Evolutionary conservation across 1,140 invertebrate genomes (phyloP).

Genomic region (Temnothorax nylanderi): DNA sequence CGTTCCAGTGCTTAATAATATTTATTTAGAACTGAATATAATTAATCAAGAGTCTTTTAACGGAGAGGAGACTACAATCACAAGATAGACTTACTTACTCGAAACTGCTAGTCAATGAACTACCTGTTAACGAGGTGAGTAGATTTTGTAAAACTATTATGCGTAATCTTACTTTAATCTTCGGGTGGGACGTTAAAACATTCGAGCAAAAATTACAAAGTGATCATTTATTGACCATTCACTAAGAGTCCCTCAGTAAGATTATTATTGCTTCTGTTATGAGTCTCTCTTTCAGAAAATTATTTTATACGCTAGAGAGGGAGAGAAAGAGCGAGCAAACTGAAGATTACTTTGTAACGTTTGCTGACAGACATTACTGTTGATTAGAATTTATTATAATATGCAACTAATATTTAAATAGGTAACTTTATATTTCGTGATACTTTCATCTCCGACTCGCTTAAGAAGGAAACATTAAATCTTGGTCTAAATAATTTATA

Average conservation of each 20-base stretch:
- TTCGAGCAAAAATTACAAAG: conserved; percentile 68
- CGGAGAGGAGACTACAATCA: conserved; percentile 83
- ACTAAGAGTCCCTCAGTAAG: background rate
- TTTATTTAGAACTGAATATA: conserved; percentile 77
- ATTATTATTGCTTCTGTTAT: background rate
- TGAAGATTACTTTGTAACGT: conserved; percentile 46
- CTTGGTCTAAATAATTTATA: conserved; percentile 30
- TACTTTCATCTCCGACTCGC: conserved; percentile 15
- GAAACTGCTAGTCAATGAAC: conserved; percentile 83
- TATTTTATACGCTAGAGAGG: background rate
- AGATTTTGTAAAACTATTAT: conserved; percentile 82
- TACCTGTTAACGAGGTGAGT: conserved; percentile 81
- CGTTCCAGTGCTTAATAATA: conserved; percentile 70
- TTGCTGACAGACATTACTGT: conserved; percentile 36
- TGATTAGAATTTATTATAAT: conserved; percentile 19
- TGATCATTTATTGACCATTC: background rate
- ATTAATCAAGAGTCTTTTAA: conserved; percentile 79
- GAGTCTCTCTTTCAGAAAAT: background rate
- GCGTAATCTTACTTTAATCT: conserved; percentile 75
- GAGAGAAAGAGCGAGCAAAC: background rate
- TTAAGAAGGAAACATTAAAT: conserved; percentile 18
- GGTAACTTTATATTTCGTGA: conserved; percentile 4
- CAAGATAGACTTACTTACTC: conserved; percentile 84
- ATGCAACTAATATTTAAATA: conserved; percentile 36
- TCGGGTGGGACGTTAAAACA: conserved; percentile 72